Conservation (phyloP, 1,140 invertebrate species). For the Oncopodura yosiiana region DNA sequence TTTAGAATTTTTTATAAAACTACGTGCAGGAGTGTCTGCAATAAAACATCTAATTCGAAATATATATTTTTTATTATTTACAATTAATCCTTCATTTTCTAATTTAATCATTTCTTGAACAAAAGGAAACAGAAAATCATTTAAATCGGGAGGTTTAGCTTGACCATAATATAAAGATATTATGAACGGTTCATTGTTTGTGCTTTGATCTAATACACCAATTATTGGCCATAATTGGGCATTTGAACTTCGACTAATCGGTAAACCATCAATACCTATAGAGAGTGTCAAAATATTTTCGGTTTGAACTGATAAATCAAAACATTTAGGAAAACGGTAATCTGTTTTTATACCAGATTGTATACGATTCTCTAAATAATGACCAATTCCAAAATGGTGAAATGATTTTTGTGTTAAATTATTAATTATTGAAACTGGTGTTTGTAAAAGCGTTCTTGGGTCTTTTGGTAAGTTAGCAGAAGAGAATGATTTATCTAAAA, state of each 20-base stretch:
- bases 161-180: constrained; percentile 11
- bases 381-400: constrained; percentile 2
- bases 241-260: constrained; percentile 14
- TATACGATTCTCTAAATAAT: background rate
- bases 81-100: constrained; percentile 1
- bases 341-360: background rate
- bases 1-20: constrained; percentile 39
- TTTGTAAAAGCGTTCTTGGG: constrained; percentile 15
- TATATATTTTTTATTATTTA: background rate
- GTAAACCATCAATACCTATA: constrained; percentile 20
- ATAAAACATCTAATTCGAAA: constrained; percentile 17
- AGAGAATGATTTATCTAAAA: constrained; percentile 3
- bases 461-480: constrained; percentile 4
- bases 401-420: background rate
- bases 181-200: constrained; percentile 1
- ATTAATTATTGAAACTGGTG: constrained; percentile 4
- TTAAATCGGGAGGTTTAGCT: constrained; percentile 5
- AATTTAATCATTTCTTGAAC: constrained; percentile 20
- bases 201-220: background rate
- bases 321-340: background rate
- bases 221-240: constrained; percentile 18
- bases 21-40: constrained; percentile 40
- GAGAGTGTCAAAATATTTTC: constrained; percentile 4
- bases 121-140: constrained; percentile 13
- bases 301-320: background rate